These are phyloP conservation scores for Mayetiola destructor DNA, from an alignment of 2,888 invertebrate species.

Conservation along the genomic window DNA sequence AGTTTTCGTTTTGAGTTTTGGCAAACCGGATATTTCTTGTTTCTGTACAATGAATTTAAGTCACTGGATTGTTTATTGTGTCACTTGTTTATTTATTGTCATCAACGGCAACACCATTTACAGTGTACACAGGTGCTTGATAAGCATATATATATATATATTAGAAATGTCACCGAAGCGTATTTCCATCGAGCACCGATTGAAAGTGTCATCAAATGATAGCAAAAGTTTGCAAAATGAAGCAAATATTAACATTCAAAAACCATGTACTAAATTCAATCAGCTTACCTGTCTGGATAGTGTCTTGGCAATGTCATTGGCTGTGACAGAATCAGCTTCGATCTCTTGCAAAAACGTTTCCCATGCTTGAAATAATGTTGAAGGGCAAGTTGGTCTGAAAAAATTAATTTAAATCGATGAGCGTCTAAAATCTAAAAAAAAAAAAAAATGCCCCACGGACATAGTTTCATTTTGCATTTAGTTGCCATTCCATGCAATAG, in stretches of 20 bases:
- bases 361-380: conserved; percentile 79
- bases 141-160: too few species aligned
- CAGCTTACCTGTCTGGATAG: conserved; percentile 48
- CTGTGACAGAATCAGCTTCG: conserved; percentile 74
- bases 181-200: too few species aligned
- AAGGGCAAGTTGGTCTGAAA: conserved; percentile 58
- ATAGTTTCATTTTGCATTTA: background rate
- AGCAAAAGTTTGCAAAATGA: background rate
- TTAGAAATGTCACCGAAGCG: too few species aligned
- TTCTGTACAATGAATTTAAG: too few species aligned
- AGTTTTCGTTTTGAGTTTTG: too few species aligned
- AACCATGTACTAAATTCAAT: background rate
- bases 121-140: too few species aligned
- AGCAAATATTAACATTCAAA: background rate
- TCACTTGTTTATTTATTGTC: too few species aligned
- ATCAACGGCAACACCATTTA: too few species aligned
- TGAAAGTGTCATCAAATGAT: background rate
- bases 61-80: too few species aligned
- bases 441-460: background rate
- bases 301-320: conserved; percentile 69
- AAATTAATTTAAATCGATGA: conserved; percentile 5
- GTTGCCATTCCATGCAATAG: too few species aligned
- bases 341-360: conserved; percentile 81
- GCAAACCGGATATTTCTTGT: too few species aligned
- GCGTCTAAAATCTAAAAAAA: background rate